Percentiles rank a stretch among this genome's conserved stretches.
These are phyloP conservation scores for Scrobipalpa atriplicella DNA, from an alignment of 2,888 invertebrate genomes.

Conservation along the genomic window DNA sequence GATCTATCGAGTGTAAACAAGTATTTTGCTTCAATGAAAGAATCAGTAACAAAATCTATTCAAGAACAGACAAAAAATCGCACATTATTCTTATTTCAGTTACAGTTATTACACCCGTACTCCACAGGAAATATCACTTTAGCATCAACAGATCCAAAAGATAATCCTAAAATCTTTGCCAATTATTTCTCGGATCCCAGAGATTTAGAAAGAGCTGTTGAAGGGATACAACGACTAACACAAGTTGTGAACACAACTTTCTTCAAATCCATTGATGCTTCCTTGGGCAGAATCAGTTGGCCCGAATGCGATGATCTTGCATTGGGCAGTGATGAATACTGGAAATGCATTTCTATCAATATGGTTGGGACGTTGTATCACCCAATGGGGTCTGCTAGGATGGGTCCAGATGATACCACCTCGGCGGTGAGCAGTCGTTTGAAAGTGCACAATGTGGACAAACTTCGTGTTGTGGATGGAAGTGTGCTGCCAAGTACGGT, in stretches of 20 bases:
- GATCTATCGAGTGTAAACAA: not conserved
- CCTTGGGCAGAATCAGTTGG: conserved; percentile 50
- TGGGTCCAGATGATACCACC: conserved; percentile 71
- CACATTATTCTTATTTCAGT: conserved; percentile 28
- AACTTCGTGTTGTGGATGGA: conserved; percentile 87
- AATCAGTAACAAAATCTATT: conserved; percentile 36
- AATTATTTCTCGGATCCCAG: conserved; percentile 79
- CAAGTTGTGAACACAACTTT: conserved; percentile 56
- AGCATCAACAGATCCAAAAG: conserved; percentile 73
- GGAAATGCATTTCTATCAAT: conserved; percentile 75
- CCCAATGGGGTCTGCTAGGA: conserved; percentile 85
- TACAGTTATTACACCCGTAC: conserved; percentile 59
- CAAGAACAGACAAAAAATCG: conserved; percentile 34
- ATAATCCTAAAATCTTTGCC: conserved; percentile 81
- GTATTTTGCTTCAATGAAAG: conserved; percentile 25
- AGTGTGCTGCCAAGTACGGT: conserved; percentile 90
- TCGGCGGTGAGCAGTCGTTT: conserved; percentile 80
- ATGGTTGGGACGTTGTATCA: conserved; percentile 81
- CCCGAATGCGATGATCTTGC: conserved; percentile 48
- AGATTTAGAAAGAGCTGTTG: conserved; percentile 71
- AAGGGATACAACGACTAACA: conserved; percentile 56
- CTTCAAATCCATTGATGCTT: conserved; percentile 36
- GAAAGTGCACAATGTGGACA: conserved; percentile 84
- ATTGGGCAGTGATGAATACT: conserved; percentile 53
- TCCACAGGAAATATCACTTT: conserved; percentile 81